Conservation (phyloP, 1,140 invertebrate species). For the Uloborus diversus region DNA sequence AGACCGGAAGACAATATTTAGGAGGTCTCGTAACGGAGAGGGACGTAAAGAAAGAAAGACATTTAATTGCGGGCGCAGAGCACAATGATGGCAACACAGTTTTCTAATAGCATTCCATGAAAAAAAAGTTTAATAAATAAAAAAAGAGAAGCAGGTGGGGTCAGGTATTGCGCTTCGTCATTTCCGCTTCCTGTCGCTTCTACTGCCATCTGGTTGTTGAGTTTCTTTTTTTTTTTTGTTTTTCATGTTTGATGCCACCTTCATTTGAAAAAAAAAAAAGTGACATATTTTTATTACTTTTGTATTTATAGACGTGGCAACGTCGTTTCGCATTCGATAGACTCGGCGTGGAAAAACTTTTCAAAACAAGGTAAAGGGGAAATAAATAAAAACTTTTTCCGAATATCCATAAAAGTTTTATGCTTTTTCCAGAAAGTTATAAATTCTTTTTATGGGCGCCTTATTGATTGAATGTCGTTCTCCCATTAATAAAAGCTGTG, state of each 20-base stretch:
- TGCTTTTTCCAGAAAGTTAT: constrained; percentile 40
- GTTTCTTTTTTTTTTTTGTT: constrained; percentile 8
- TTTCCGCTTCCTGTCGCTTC: constrained; percentile 47
- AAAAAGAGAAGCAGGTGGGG: constrained; percentile 3
- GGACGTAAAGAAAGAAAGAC: not conserved
- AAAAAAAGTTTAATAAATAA: no score
- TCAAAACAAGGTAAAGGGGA: not conserved
- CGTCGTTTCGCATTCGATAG: not conserved
- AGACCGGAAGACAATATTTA: not conserved
- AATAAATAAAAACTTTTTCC: constrained; percentile 15
- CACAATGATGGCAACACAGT: not conserved
- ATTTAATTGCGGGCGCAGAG: not conserved
- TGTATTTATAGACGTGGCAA: not conserved
- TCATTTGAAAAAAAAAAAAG: not conserved
- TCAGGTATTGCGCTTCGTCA: constrained; percentile 32
- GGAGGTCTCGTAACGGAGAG: not conserved
- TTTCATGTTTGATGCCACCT: not conserved
- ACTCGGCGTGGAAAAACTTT: not conserved
- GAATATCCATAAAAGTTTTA: constrained; percentile 51
- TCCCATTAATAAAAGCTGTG: constrained; percentile 25
- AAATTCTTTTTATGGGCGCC: constrained; percentile 40
- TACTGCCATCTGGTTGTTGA: constrained; percentile 31
- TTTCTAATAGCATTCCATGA: not conserved
- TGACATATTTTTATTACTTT: not conserved
- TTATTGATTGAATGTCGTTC: constrained; percentile 31